Base-by-base conservation (phyloP, 2,113 vertebrate species). In the Zootoca vivipara region DNA sequence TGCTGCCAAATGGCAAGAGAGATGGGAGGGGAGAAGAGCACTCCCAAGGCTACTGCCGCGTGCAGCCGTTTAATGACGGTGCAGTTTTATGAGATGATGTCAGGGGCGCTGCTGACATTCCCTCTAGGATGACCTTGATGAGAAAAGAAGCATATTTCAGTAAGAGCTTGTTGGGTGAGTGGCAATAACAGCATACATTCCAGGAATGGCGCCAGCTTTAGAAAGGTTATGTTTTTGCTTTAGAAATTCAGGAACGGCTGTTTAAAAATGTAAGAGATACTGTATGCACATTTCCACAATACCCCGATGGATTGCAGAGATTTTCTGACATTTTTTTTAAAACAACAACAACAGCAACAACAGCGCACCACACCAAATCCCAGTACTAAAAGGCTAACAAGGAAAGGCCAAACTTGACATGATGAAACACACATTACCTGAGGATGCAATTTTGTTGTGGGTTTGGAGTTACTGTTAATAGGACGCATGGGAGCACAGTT, bases 201-300 rank as follows among this genome's bases (percentile, higher is more conserved):
- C 15, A 81, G 82, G 78, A 87, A 88, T 3, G 74, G 79, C 12
- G 86, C 2, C 38, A 87, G 30, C 30, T 9, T 84, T 35, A 86
- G 30, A 82, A 83, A 74, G 75, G 22, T 65, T 81, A 56, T 5
- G 20, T 92, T 83, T 92, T 83, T 70, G 35, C 16, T 56, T 86
- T 87, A 78, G 65, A 67, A 62, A 28, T 91, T 83, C 12, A 78
- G 70, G 33, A 62, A 42, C 12, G 62, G 16, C 38, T 87, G 8
- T 64, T 86, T 72, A 62, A 81, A 83, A 81, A 85, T 64, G 28
- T 58, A 20, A 35, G 10, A 33, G 74, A 79, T 33, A 33, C 30
- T 80, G 1, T 73, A 1, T 24, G n/a, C 72, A 0, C 28, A 42
- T 86, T 88, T n/a, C 16, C n/a, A 81, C 24, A 24, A 24, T 91